phyloP scores from a whole-genome alignment of 2,113 vertebrate species.

The Scolopax mira region DNA sequence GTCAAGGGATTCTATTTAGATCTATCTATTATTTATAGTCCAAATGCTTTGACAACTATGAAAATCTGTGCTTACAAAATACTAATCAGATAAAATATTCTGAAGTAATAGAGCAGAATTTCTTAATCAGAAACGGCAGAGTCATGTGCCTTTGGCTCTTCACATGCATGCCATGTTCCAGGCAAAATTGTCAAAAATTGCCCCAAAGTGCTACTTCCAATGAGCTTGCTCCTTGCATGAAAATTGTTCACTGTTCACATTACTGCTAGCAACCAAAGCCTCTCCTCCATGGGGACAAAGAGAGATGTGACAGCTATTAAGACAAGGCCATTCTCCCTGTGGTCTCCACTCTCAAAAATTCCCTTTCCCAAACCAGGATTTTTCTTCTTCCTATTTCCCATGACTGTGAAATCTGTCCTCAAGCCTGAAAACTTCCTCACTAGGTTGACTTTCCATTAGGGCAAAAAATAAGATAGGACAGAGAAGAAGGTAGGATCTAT shows the following conservation, averaged over 20 bases:
- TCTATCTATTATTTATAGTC: constrained; percentile 63
- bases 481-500: neutral
- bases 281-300: neutral
- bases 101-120: constrained; percentile 56
- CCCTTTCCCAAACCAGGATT: neutral
- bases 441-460: neutral
- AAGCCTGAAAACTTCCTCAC: neutral
- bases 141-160: constrained; percentile 37
- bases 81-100: constrained; percentile 60
- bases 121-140: constrained; percentile 38
- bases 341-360: neutral
- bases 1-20: constrained; percentile 35
- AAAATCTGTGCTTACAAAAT: constrained; percentile 59
- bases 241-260: neutral
- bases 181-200: constrained; percentile 31
- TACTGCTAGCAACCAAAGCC: neutral
- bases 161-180: neutral
- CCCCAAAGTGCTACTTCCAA: constrained; percentile 26
- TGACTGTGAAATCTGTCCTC: neutral
- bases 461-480: neutral
- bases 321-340: neutral
- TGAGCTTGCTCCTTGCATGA: constrained; percentile 1
- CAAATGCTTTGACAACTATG: constrained; percentile 50
- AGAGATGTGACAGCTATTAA: neutral
- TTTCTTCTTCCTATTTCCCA: neutral